Base-by-base conservation (phyloP, 2,113 vertebrate species). In the Eurypyga helias region DNA sequence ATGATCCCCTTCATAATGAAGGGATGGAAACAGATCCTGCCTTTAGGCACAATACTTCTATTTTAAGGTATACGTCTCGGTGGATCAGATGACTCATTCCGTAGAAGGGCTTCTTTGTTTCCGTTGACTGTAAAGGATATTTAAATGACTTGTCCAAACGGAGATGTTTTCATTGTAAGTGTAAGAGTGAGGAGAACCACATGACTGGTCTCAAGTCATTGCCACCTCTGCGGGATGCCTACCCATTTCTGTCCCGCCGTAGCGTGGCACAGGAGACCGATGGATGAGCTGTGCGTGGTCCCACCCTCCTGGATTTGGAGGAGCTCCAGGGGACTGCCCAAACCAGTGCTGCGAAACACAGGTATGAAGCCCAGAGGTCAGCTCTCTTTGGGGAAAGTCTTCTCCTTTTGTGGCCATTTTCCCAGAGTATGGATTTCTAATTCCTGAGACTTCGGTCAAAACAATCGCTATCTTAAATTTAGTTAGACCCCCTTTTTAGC, bases 401-500 rank as follows among this genome's bases (percentile, higher is more conserved):
- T 73, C 45, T 72, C 31, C 64, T 43, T 87, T 29, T 9, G 10
- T n/a, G 86, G 25, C 13, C 23, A 3, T 67, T 89, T 75, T 26
- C 61, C 17, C 29, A 41, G 13, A 23, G 45, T 52, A 52, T 45
- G 61, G 64, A 60, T 92, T 84, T 55, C 48, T 90, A 36, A 78
- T 92, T 81, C 43, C 67, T 86, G 76, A 90, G 61, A 46, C 17
- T 66, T 80, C 34, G 82, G 51, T 86, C 79, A 85, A 78, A 97
- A 43, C 86, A 91, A 55, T 79, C 38, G 25, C 38, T 86, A 13
- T 71, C 72, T 87, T 96, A 64, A 41, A 96, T 95, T 89, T 81
- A 83, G 89, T 95, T 93, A 75, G 29, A 20, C 61, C 24, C 28
- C 33, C 5, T 65, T 84, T 79, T 89, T 92, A 95, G 70, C 69